Conservation (phyloP, 2,888 invertebrate genomes). For the Chesias legatella region DNA sequence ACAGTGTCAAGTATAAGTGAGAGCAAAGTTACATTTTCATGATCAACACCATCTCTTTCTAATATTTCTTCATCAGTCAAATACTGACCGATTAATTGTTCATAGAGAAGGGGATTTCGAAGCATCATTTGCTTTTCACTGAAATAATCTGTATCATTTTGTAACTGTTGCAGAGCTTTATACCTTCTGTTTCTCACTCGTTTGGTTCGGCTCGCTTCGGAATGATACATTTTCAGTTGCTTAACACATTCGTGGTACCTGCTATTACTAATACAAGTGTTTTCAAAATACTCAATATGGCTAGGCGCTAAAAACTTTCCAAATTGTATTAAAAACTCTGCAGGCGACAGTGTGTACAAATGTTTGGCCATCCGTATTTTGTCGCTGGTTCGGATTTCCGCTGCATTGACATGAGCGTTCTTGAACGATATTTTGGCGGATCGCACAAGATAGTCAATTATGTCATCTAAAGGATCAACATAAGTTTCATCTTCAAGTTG, state of each 20-base stretch:
- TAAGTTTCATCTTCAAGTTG: constrained; percentile 33
- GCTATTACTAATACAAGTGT: constrained; percentile 30
- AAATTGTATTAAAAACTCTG: constrained; percentile 88
- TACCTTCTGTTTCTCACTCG: constrained; percentile 89
- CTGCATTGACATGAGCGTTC: constrained; percentile 90
- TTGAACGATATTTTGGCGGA: constrained; percentile 86
- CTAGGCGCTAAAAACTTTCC: constrained; percentile 84
- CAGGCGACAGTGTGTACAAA: constrained; percentile 83
- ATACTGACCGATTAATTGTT: constrained; percentile 93
- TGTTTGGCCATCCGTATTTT: constrained; percentile 85
- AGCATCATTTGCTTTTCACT: constrained; percentile 96
- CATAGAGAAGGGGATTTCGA: constrained; percentile 93
- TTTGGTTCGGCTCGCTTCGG: constrained; percentile 70
- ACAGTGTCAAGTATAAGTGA: constrained; percentile 90
- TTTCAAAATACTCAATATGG: constrained; percentile 86
- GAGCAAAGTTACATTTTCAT: constrained; percentile 82
- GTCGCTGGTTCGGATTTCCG: constrained; percentile 84
- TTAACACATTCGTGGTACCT: constrained; percentile 82
- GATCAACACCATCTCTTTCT: constrained; percentile 81
- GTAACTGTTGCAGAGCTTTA: constrained; percentile 87
- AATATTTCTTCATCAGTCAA: constrained; percentile 88
- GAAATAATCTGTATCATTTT: constrained; percentile 88
- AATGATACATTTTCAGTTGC: constrained; percentile 80
- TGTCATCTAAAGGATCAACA: constrained; percentile 71
- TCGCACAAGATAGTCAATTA: constrained; percentile 82